These are phyloP conservation scores for Enhydra lutris DNA, from an alignment of 2,113 vertebrate genomes.

Conservation along the genomic window DNA sequence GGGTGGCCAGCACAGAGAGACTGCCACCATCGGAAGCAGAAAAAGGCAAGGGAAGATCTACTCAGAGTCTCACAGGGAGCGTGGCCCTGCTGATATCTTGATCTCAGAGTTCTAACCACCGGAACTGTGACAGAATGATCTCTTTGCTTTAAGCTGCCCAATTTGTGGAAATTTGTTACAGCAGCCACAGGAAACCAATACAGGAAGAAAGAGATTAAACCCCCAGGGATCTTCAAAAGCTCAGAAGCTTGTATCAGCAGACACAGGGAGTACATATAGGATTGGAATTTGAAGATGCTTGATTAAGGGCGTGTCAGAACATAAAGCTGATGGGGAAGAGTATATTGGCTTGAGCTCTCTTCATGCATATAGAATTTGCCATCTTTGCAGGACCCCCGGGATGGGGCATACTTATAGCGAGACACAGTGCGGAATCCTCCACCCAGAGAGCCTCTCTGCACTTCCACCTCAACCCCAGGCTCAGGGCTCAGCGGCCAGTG, in stretches of 20 bases:
- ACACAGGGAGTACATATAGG: accelerated
- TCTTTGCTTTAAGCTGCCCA: not conserved
- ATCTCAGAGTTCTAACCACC: not conserved
- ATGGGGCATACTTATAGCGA: not conserved
- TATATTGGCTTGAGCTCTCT: not conserved
- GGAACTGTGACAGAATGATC: not conserved
- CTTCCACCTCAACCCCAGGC: not conserved
- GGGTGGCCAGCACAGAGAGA: accelerated
- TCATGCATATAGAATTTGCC: not conserved
- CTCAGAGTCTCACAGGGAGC: not conserved
- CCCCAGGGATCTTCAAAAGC: not conserved
- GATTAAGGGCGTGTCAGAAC: too few species aligned
- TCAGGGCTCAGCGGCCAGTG: not conserved
- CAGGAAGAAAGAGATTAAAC: not conserved
- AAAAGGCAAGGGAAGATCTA: not conserved
- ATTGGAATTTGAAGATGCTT: too few species aligned
- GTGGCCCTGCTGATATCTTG: too few species aligned
- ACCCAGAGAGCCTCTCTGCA: not conserved
- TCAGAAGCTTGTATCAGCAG: not conserved
- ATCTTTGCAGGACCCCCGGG: not conserved
- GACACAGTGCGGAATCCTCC: not conserved
- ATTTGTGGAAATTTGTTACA: not conserved
- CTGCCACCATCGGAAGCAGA: too few species aligned
- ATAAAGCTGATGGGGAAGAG: too few species aligned
- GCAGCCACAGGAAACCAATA: not conserved